Conservation (phyloP, 2,888 invertebrate species). For the Lymantria monacha region DNA sequence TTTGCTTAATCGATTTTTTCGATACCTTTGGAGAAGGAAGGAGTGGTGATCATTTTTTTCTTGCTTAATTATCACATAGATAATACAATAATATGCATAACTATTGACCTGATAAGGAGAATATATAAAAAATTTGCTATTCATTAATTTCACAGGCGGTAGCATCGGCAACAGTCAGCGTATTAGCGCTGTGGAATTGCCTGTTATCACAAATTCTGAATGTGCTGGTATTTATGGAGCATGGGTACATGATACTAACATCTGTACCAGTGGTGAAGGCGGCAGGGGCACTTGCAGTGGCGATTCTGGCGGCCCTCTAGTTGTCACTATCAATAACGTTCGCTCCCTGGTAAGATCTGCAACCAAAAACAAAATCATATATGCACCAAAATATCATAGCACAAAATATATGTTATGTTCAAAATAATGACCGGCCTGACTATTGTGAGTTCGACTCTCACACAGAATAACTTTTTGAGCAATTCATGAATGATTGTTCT, state of each 20-base stretch:
- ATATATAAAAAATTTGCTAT: too few relatives aligned
- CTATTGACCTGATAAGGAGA: too few relatives aligned
- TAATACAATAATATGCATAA: too few relatives aligned
- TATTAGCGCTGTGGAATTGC: constrained; percentile 47
- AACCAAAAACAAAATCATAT: not conserved
- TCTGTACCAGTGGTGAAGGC: constrained; percentile 54
- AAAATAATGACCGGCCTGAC: too few relatives aligned
- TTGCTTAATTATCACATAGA: too few relatives aligned
- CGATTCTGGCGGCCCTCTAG: constrained; percentile 48
- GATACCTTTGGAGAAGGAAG: too few relatives aligned
- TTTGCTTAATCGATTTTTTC: too few relatives aligned
- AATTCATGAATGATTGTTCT: too few relatives aligned
- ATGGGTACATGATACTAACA: constrained; percentile 28
- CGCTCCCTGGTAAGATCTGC: constrained; percentile 28
- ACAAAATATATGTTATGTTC: too few relatives aligned
- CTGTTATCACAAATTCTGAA: constrained; percentile 43
- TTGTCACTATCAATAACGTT: constrained; percentile 8
- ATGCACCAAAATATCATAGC: not conserved
- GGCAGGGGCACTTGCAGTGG: constrained; percentile 49
- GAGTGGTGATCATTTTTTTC: too few relatives aligned
- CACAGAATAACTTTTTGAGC: too few relatives aligned
- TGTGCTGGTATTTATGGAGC: constrained; percentile 38
- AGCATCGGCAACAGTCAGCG: constrained; percentile 36
- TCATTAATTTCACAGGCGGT: constrained; percentile 8
- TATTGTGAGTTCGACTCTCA: too few relatives aligned